Evolutionary conservation across 2,797 vertebrate genomes (phyloP).

Genomic region (Hipposideros larvatus): DNA sequence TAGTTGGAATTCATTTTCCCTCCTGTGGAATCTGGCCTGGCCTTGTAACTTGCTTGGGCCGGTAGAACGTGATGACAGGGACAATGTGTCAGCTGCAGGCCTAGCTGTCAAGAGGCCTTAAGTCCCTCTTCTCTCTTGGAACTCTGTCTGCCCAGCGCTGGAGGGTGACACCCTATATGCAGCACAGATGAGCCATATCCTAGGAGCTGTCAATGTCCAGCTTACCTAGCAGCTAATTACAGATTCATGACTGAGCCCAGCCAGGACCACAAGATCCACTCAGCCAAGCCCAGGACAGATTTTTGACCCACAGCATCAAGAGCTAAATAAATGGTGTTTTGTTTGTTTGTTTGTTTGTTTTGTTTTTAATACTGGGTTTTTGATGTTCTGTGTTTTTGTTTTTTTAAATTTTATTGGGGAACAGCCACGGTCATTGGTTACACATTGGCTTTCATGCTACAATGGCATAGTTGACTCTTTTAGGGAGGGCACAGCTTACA

Average conservation of each 20-base stretch:
- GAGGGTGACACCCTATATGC: fast-evolving
- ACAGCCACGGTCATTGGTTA: too few species aligned
- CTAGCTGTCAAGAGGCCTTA: too few species aligned
- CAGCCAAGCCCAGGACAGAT: neutral
- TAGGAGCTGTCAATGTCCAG: neutral
- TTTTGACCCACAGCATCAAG: neutral
- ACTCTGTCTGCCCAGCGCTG: neutral
- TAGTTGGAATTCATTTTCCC: fast-evolving
- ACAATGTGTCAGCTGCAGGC: neutral
- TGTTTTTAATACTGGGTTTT: too few species aligned
- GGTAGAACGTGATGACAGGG: neutral
- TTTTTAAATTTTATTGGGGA: too few species aligned
- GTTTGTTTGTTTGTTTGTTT: too few species aligned
- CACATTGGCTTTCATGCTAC: too few species aligned
- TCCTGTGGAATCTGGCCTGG: neutral
- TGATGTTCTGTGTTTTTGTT: too few species aligned
- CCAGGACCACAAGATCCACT: neutral
- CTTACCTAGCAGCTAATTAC: neutral
- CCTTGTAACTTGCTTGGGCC: neutral
- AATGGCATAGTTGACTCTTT: too few species aligned
- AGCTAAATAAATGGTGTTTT: neutral
- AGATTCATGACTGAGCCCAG: neutral
- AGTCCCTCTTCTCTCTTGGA: neutral
- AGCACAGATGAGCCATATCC: neutral
- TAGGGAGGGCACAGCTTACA: too few species aligned